Base-by-base conservation (phyloP, 2,888 invertebrate genomes). In the Pseudeuparius sepicola region DNA sequence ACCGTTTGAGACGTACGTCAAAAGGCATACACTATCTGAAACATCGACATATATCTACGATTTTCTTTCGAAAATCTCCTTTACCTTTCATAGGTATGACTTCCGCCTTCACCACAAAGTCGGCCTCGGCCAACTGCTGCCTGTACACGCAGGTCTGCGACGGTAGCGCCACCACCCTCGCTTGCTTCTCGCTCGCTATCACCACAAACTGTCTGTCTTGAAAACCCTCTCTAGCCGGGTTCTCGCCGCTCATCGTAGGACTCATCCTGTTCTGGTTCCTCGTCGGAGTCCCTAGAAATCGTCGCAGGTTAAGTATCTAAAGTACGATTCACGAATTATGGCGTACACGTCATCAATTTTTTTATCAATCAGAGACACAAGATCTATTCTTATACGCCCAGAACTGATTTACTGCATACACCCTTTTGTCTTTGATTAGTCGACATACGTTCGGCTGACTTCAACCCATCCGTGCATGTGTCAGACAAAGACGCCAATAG, bases 121-220 rank as follows among this genome's bases (percentile, higher is more conserved):
- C 88, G 6, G 81, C 76, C 56, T 94, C 93, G 43, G 89, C 86
- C 51, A 96, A 75, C 66, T 90, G 90, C 63, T 87, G 85, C 53
- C 90, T 77, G 67, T 89, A 92, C 51, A 90, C 80, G 68, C 90
- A 92, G 61, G 86, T 88, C 66, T 94, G 94, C 51, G 92, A 90
- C 45, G 94, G 94, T 58, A 94, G 74, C 47, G 90, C 89, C 45
- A 94, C 83, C 44, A 94, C 87, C 53, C 89, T 75, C 42, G 88
- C 90, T 69, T 94, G 89, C 66, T 92, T 93, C 68, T 96, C 94
- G 39, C 92, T 92, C 44, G 86, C 84, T 50, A 96, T 77, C 34
- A 92, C 88, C 46, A 87, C 86, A 66, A 87, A 92, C 73, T 94
- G 94, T 45, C 87, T 72, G 66, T 93, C 92, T 47, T 54, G 40